Base-by-base conservation (phyloP, 1,140 invertebrate genomes). In the Bombus confusus region DNA sequence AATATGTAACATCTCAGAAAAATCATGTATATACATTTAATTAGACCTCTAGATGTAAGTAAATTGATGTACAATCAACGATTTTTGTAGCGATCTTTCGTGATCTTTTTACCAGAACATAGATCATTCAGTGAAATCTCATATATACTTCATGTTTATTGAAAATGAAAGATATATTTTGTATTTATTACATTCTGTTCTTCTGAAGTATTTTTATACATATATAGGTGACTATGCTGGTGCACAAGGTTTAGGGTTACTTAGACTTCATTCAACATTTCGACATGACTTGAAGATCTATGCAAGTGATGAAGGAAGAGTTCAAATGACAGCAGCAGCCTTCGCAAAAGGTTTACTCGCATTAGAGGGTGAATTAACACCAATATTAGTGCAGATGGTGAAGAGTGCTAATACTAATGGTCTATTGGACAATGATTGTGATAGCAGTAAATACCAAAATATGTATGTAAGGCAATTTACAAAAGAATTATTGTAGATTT, bases 221-320 rank as follows among this genome's bases (percentile, higher is more conserved):
- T 93, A 94, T 85, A 84, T 95, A 98, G 98, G 98, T 91, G 98
- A 98, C 94, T 98, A 97, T 95, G 97, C 96, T 72, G 98, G 98
- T 52, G 98, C 98, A 9, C 98, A 98, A 95, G 99, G 99, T 8
- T 95, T 99, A 12, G 99, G 99, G 15, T 96, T 99, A 34, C 96
- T 99, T 1, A 96, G 99, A 47, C 95, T 99, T 1, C 99, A 99
- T 94, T 99, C 98, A 3, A 99, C 99, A 0, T 99, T 99, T 94
- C 97, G 99, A 3, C 99, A 99, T 95, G 99, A 99, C 94, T 96
- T 99, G 34, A 99, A 99, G 95, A 99, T 99, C 85, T 99, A 99
- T 95, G 99, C 99, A 1, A 99, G 98, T 12, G 99, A 99, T 94
- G 99, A 99, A 95, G 99, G 99, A 2, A 96, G 99, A 76, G 99